Base-by-base conservation (phyloP, 1,140 invertebrate species). In the Asbolus verrucosus region DNA sequence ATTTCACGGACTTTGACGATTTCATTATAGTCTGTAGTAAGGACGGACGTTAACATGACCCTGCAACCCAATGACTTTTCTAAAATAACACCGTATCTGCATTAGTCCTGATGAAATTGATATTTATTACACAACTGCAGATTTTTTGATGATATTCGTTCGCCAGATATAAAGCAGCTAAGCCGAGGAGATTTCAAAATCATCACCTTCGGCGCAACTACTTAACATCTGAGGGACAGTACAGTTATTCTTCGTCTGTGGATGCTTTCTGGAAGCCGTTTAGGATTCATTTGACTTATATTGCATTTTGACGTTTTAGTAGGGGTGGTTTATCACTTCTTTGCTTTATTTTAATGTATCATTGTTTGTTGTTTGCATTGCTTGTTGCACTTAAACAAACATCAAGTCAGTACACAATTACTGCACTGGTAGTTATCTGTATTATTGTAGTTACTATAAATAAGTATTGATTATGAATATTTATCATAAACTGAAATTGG, bases 161-260 rank as follows among this genome's bases (percentile, higher is more conserved):
- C 21, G 14, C 36, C n/a, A 8, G 11, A 21, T 63, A 63, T 21
- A 39, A 63, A 63, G 61, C 33, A 63, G 61, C n/a, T 24, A 24
- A n/a, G 41, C 61, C 39, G 39, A 63, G 39, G 61, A 11, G 39
- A 63, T 21, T 38, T 41, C 33, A 63, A 63, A 41, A 19, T 39
- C 33, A 63, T 63, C 33, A 41, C 33, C 61, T 41, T 63, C 61
- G 39, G 61, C 39, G 61, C 61, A 63, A 63, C 61, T 63, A 63
- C 61, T 63, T 63, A 63, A 63, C 24, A 63, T 13, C 36, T 2
- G 18, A 36, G 9, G 9, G 18, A 54, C 46, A 11, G 24, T 27
- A 3, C 24, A 27, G 13, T 13, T 27, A 27, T 27, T 27, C 46
- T 54, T 13, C 46, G n/a, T 8, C 13, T n/a, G 1, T 14, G 46